Base-by-base conservation (phyloP, 2,797 vertebrate genomes). In the Lophotriccus pileatus region DNA sequence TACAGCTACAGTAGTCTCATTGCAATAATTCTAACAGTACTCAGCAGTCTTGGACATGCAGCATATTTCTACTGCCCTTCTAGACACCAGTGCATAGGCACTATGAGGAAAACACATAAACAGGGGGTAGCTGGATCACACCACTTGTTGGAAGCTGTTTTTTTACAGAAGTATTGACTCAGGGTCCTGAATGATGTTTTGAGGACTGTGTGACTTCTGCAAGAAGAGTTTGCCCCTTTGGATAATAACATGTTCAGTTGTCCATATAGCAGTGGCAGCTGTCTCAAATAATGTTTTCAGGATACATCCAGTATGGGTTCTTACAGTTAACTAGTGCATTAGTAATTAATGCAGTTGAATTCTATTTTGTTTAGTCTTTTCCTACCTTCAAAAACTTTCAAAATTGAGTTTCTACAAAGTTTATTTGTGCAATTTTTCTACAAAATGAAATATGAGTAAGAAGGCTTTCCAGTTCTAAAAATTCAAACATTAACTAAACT, bases 241-340 rank as follows among this genome's bases (percentile, higher is more conserved):
- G 30, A 20, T 36, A 75, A 9, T 30, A 66, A 34, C 0, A 0
- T 1, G 0, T 90, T 93, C 34, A 64, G 2, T 36, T 49, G 9
- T 34, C 50, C 7, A 3, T 86, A 75, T 46, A 90, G 46, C 49
- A 53, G 68, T 44, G 34, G 3, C 36, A 63, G 9, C n/a, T 83
- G 47, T 77, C 5, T 30, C 32, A 79, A 41, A 22, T 66, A 59
- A 49, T 1, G 0, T 78, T 88, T 87, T 64, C 20, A 52, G 32
- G 12, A 25, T 78, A 20, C 55, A 37, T 10, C 34, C 30, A 82
- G 49, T 21, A 18, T 9, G 14, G 5, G 3, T 76, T 64, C 55
- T 58, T 78, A 56, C 3, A 27, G 7, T 66, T 86, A 72, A 58
- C n/a, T 50, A 49, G 36, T 7, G 3, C 55, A 12, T 66, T 39